phyloP scores from a whole-genome alignment of 2,888 invertebrate genomes.

The Tryphoninae sp. region DNA sequence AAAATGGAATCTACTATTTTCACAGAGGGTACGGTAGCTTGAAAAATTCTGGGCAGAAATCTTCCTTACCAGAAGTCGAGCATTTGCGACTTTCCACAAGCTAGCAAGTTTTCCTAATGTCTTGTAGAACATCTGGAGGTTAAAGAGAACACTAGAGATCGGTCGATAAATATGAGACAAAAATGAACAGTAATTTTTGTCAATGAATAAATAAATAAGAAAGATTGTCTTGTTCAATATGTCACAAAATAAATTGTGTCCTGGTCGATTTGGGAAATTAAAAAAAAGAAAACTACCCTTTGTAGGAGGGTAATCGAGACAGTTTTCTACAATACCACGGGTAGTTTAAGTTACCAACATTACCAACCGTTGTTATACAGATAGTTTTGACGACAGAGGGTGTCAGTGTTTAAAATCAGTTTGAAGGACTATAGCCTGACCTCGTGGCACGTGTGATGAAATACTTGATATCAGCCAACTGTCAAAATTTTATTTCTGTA shows the following conservation, averaged over 20 bases:
- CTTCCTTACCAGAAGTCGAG: constrained; percentile 51
- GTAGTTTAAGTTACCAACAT: constrained; percentile 11
- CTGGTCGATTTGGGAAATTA: neutral
- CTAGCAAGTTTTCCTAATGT: neutral
- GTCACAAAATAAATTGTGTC: neutral
- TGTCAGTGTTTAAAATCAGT: constrained; percentile 43
- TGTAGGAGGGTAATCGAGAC: neutral
- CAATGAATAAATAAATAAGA: neutral
- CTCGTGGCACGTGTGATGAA: constrained; percentile 59
- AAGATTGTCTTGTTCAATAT: neutral
- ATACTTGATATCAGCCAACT: constrained; percentile 10
- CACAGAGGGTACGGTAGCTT: neutral
- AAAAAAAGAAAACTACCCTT: neutral
- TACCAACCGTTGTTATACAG: constrained; percentile 52
- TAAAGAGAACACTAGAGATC: neutral
- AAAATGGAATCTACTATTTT: neutral
- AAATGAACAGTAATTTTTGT: neutral
- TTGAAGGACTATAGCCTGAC: constrained; percentile 40
- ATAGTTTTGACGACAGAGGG: constrained; percentile 49
- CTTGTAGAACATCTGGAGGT: neutral
- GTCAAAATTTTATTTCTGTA: neutral
- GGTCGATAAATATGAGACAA: constrained; percentile 16
- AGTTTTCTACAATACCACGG: constrained; percentile 31
- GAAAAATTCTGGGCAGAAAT: constrained; percentile 20
- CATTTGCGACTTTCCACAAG: neutral